Evolutionary conservation across 2,113 vertebrate genomes (phyloP).

Genomic region (Urocitellus parryii): DNA sequence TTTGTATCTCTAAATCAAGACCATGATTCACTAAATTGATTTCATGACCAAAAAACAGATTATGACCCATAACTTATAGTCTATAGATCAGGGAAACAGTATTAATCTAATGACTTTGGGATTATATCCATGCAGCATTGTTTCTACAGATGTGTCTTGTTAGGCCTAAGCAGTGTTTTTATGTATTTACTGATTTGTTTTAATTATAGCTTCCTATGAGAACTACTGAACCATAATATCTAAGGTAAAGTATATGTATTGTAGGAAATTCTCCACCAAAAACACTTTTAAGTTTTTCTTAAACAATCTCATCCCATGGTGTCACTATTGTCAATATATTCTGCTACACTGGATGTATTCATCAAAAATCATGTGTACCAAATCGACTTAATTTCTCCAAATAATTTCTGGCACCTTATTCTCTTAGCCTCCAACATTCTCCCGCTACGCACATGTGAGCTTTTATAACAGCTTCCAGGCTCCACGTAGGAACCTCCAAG

Average conservation of each 20-base stretch:
- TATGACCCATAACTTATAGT: neutral
- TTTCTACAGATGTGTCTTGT: neutral
- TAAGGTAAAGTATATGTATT: neutral
- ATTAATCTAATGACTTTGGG: neutral
- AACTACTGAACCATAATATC: neutral
- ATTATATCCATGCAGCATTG: neutral
- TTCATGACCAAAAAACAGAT: neutral
- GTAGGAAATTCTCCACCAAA: neutral
- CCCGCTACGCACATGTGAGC: neutral
- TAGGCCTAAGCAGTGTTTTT: neutral
- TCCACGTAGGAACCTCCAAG: neutral
- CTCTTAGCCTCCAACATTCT: neutral
- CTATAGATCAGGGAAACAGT: neutral
- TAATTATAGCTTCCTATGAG: neutral
- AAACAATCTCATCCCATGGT: neutral
- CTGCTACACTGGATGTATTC: neutral
- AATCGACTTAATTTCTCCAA: neutral
- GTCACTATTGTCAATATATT: neutral
- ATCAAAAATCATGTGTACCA: neutral
- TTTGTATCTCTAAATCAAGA: constrained; percentile 6
- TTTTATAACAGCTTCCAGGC: neutral
- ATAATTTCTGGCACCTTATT: neutral
- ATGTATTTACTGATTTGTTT: neutral
- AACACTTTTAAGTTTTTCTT: neutral
- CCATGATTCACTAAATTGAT: neutral